Conservation (phyloP, 2,888 invertebrate species). For the Nasonovia ribisnigri region DNA sequence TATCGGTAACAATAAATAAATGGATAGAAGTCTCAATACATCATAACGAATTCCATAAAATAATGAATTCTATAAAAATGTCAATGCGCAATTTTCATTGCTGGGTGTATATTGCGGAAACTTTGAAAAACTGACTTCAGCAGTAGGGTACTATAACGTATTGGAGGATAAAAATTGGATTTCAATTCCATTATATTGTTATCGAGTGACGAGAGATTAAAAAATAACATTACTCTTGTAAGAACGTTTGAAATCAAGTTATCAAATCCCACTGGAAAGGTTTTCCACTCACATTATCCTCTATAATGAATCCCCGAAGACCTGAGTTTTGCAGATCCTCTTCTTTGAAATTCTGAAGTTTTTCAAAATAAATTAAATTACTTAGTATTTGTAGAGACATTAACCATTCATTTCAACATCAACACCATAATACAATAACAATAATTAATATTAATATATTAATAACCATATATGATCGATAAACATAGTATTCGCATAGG, state of each 20-base stretch:
- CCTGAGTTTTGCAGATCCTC: background rate
- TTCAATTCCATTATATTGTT: conserved; percentile 38
- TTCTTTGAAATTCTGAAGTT: background rate
- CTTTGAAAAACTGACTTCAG: background rate
- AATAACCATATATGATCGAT: background rate
- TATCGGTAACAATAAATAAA: background rate
- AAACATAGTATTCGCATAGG: background rate
- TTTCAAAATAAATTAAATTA: conserved; percentile 14
- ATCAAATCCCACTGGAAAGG: conserved; percentile 11
- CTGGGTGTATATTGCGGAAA: background rate
- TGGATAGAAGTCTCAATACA: background rate
- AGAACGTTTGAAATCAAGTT: conserved; percentile 35
- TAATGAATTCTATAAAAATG: background rate
- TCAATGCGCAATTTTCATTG: background rate
- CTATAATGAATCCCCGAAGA: conserved; percentile 8
- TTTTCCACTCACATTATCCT: conserved; percentile 30
- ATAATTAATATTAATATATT: background rate
- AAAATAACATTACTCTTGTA: background rate
- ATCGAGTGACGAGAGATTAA: conserved; percentile 38
- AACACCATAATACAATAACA: background rate
- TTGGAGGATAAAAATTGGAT: conserved; percentile 1
- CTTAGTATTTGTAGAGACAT: background rate
- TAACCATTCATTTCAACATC: background rate
- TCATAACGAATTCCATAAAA: background rate
- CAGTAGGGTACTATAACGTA: background rate